These are phyloP conservation scores for Microcebus griseorufus DNA, from an alignment of 2,113 vertebrate species.

Conservation along the genomic window DNA sequence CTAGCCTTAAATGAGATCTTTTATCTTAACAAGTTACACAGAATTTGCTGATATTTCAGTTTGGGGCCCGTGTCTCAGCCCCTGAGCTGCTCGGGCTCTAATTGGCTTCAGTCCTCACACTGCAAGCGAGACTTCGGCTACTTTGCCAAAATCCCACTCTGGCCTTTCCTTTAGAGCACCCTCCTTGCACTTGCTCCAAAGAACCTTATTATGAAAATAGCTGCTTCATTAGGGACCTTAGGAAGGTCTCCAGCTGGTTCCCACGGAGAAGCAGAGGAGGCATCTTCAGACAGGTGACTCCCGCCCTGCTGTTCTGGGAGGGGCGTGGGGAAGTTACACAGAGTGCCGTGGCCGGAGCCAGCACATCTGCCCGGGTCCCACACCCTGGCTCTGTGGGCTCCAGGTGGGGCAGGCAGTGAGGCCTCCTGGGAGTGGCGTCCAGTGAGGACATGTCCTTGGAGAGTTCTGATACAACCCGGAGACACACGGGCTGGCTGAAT, in stretches of 20 bases:
- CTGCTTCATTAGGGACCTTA: rapidly evolving
- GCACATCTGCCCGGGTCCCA: rapidly evolving
- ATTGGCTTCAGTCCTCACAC: background rate
- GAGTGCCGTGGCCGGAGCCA: rapidly evolving
- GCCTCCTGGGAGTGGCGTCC: background rate
- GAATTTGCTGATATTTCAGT: background rate
- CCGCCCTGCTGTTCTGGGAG: rapidly evolving
- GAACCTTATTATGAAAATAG: background rate
- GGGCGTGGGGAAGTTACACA: background rate
- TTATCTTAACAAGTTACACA: background rate
- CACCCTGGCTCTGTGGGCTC: rapidly evolving
- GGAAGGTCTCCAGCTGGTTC: rapidly evolving
- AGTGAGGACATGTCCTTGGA: rapidly evolving
- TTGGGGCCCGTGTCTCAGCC: rapidly evolving
- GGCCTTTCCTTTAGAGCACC: background rate
- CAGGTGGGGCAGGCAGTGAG: rapidly evolving
- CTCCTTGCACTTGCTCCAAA: background rate
- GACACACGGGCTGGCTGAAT: rapidly evolving
- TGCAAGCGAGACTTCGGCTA: rapidly evolving
- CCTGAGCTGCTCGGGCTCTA: background rate
- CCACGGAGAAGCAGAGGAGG: too few relatives aligned
- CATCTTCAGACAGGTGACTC: background rate
- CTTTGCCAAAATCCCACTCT: background rate
- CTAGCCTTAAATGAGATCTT: background rate
- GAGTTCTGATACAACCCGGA: rapidly evolving